Evolutionary conservation across 2,113 vertebrate genomes (phyloP), one percentile per base, ranked within the genome.

Genomic region (Chrysochloris asiatica): DNA sequence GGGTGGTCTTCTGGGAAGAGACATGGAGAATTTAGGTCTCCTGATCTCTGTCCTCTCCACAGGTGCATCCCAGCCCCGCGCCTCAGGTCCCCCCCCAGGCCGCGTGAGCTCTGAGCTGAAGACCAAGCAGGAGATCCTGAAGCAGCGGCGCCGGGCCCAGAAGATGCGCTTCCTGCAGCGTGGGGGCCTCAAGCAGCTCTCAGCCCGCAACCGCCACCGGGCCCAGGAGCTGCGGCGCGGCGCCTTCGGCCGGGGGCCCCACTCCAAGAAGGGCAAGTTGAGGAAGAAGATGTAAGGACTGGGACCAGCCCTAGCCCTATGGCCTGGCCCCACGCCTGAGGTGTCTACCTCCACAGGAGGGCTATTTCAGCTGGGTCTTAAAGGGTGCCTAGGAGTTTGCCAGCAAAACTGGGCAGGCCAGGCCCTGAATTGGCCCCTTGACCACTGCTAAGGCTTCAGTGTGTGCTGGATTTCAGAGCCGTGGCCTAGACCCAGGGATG

Each of bases 131-230:
- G 98, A 99, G 97, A 99, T 99, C 96, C 96, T 99, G 86, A 99
- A 98, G 96, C 97, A 98, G 96, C 98, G 99, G 75, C 99, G 98
- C 92, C 97, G 95, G 6, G 76, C 83, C 0, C 97, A 98, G 91
- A 99, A 99, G 96, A 97, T 98, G 83, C 97, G 96, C 41, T 99
- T 99, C 97, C 97, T 99, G 92, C 99, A 99, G 96, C 95, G 97
- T 0, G 99, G 99, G 0, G 98, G 98, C 54, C 85, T 99, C 86
- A 98, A 98, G 95, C 98, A 98, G 47, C 92, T 99, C 4, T 98
- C 97, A 0, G 81, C 95, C 2, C 98, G 97, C 72, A 98, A 96
- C 97, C 97, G 97, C 73, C 98, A 97, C 95, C 98, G 95, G 0
- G 93, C 98, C 17, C 98, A 96, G 61, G 98, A 99, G 59, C 97